Percentiles rank a stretch among this genome's conserved stretches.
Evolutionary conservation across 2,797 vertebrate species (phyloP).

Genomic region (Nasua narica): DNA sequence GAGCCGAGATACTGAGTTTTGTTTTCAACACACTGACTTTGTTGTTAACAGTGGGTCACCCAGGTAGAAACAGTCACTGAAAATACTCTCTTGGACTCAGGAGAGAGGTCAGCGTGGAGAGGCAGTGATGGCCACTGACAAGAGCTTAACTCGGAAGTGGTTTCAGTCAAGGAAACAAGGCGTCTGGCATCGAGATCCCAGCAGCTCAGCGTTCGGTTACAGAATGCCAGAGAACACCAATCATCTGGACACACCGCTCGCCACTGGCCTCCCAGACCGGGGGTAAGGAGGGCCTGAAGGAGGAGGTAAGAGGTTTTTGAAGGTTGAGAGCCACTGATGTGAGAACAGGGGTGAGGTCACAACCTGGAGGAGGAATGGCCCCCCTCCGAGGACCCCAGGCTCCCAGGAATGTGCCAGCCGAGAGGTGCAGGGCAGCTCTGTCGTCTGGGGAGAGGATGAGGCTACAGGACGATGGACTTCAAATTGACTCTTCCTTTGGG

Average conservation of each 20-base stretch:
- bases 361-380: neutral
- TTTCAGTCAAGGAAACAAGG: neutral
- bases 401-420: neutral
- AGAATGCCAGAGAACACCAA: neutral
- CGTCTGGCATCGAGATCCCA: neutral
- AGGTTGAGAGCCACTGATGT: neutral
- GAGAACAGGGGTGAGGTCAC: neutral
- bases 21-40: neutral
- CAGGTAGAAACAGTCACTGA: neutral
- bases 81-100: neutral
- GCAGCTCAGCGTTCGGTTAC: neutral
- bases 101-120: neutral
- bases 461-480: fast-evolving
- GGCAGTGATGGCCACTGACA: neutral
- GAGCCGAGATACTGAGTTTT: neutral
- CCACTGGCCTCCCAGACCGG: neutral
- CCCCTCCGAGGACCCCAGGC: neutral
- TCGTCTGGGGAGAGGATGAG: neutral
- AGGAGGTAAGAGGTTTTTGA: neutral
- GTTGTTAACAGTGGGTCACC: neutral
- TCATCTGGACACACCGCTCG: neutral
- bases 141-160: neutral
- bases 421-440: neutral
- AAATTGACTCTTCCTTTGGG: neutral
- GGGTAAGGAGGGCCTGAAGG: neutral